Base-by-base conservation (phyloP, 2,797 vertebrate genomes). In the Poeciliopsis paucimaculata region DNA sequence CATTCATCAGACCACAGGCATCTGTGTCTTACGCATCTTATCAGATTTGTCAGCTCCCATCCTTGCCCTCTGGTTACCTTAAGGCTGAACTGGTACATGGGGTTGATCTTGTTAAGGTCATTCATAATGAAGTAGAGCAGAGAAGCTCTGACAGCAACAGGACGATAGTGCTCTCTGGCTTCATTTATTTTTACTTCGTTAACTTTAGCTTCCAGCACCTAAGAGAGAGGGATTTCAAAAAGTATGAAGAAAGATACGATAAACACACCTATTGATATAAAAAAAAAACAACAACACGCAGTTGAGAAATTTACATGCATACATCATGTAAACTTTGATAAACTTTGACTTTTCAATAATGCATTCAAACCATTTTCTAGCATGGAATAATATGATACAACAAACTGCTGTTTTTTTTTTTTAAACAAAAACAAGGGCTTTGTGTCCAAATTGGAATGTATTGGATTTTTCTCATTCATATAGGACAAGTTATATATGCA, bases 91-190 rank as follows among this genome's bases (percentile, higher is more conserved):
- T 97, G 96, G 89, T 97, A 98, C 96, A 96, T 96, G 77, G 95
- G 91, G 93, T 95, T 97, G 93, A 97, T 98, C 95, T 97, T 96
- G 93, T 96, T 97, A 80, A 96, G 94, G 87, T 97, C 96, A 70
- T 96, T 96, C 93, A 94, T 95, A 89, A 97, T 96, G 76, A 98
- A 97, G 91, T 93, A 97, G 77, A 97, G 95, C 78, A 97, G 84
- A 9, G 96, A 96, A 4, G 95, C 95, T 89, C 95, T 95, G 88
- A 95, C 93, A 16, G 96, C 95, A n/a, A 96, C 96, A 1, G 93
- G 93, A 23, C 95, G 95, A 85, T 97, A 97, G 86, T 96, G 94
- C 34, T 96, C 96, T 79, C 84, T 91, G 72, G 95, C 95, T 89
- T 97, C 95, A 77, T 96, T 96, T 88, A 96, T 97, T 93, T 96